A percentile compares a stretch with the other conserved stretches of the same genome.
These are phyloP conservation scores for Cygnus atratus DNA, from an alignment of 2,113 vertebrate species.

Conservation along the genomic window DNA sequence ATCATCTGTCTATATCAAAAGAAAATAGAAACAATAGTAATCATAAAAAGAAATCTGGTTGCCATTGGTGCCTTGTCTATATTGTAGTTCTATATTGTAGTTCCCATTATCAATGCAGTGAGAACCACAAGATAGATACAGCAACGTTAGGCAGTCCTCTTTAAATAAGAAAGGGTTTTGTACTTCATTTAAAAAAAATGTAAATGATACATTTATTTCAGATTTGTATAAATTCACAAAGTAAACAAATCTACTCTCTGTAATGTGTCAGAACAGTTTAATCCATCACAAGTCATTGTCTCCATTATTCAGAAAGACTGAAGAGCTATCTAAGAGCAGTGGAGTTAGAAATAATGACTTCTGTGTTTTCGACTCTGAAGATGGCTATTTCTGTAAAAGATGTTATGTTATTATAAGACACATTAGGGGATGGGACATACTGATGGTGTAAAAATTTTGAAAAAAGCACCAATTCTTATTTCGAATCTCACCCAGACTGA, in stretches of 20 bases:
- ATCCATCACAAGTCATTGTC: conserved; percentile 3
- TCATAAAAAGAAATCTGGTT: background rate
- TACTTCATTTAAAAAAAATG: background rate
- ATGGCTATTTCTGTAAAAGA: background rate
- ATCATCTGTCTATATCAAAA: background rate
- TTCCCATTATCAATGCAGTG: background rate
- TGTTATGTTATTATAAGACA: background rate
- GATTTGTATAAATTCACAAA: background rate
- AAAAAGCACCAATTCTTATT: background rate
- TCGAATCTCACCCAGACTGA: background rate
- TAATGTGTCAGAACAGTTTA: background rate
- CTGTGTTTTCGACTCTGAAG: conserved; percentile 16
- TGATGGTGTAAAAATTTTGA: background rate
- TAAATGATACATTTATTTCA: background rate
- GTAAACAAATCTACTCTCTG: conserved; percentile 30
- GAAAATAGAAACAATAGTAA: background rate
- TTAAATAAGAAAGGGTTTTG: background rate
- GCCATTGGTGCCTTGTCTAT: background rate
- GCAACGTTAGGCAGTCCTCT: background rate
- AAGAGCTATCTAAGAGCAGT: background rate
- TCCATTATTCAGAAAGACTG: conserved; percentile 5
- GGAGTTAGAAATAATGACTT: background rate
- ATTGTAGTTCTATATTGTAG: background rate
- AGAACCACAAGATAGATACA: background rate
- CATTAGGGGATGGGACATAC: background rate